Conservation (phyloP, 2,797 vertebrate genomes). For the Lutjanus argentimaculatus region DNA sequence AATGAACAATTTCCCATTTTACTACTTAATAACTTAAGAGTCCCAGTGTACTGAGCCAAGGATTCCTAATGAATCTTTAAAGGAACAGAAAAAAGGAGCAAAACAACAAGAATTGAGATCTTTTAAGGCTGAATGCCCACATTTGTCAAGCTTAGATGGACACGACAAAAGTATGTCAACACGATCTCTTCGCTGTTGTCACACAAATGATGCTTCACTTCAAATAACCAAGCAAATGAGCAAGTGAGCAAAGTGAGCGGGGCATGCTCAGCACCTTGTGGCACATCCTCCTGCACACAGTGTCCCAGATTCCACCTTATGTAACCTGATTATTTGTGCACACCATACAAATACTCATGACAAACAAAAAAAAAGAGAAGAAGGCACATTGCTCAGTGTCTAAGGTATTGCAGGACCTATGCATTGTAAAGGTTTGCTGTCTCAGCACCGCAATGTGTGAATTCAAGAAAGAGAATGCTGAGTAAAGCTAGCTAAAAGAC, state of each 20-base stretch:
- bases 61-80: slow-evolving; percentile 71
- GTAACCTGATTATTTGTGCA: slow-evolving; percentile 73
- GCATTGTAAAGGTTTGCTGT: slow-evolving; percentile 37
- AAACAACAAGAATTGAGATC: slow-evolving; percentile 55
- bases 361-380: slow-evolving; percentile 41
- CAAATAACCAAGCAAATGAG: slow-evolving; percentile 57
- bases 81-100: slow-evolving; percentile 35
- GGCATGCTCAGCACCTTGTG: slow-evolving; percentile 69
- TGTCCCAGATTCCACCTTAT: slow-evolving; percentile 78
- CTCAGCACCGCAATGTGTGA: slow-evolving; percentile 57
- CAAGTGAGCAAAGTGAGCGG: slow-evolving; percentile 25
- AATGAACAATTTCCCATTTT: slow-evolving; percentile 70
- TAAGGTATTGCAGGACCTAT: slow-evolving; percentile 37
- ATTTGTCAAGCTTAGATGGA: slow-evolving; percentile 72
- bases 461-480: slow-evolving; percentile 53
- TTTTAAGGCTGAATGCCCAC: slow-evolving; percentile 64
- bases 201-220: slow-evolving; percentile 66
- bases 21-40: slow-evolving; percentile 74
- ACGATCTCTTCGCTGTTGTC: slow-evolving; percentile 48
- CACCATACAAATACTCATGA: slow-evolving; percentile 55
- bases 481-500: slow-evolving; percentile 53
- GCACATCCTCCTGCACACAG: slow-evolving; percentile 61
- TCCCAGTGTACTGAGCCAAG: slow-evolving; percentile 47
- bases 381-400: slow-evolving; percentile 64
- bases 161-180: slow-evolving; percentile 52